These are phyloP conservation scores for Noctua pronuba DNA, from an alignment of 2,888 invertebrate species.

Conservation along the genomic window DNA sequence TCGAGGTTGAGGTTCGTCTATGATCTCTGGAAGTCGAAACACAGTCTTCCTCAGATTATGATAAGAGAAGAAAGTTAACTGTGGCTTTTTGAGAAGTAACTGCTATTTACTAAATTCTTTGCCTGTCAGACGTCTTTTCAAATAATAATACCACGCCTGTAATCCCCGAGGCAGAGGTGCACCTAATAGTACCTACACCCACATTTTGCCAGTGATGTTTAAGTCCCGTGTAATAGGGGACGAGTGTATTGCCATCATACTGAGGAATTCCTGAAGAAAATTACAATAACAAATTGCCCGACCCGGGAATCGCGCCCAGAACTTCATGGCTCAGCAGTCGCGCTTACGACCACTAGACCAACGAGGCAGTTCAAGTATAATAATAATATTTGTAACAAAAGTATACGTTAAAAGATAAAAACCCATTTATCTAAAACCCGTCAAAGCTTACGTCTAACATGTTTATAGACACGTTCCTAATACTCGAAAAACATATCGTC, in stretches of 20 bases:
- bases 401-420: constrained; percentile 1
- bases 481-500: constrained; percentile 52
- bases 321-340: background rate
- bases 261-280: background rate
- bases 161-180: background rate
- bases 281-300: too few relatives aligned
- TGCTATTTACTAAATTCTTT: background rate
- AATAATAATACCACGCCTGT: background rate
- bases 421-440: constrained; percentile 18
- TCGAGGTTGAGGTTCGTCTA: too few relatives aligned
- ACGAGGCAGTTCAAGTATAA: background rate
- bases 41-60: background rate
- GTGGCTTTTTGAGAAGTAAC: background rate
- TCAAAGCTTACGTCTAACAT: constrained; percentile 16
- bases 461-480: constrained; percentile 52
- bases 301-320: background rate
- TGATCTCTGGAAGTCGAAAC: background rate
- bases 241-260: background rate
- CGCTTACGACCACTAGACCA: background rate
- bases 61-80: background rate
- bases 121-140: background rate
- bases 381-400: background rate
- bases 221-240: background rate
- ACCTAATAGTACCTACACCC: background rate
- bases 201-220: background rate